Conservation (phyloP, 2,113 vertebrate species). For the Pollimyrus isidori region DNA sequence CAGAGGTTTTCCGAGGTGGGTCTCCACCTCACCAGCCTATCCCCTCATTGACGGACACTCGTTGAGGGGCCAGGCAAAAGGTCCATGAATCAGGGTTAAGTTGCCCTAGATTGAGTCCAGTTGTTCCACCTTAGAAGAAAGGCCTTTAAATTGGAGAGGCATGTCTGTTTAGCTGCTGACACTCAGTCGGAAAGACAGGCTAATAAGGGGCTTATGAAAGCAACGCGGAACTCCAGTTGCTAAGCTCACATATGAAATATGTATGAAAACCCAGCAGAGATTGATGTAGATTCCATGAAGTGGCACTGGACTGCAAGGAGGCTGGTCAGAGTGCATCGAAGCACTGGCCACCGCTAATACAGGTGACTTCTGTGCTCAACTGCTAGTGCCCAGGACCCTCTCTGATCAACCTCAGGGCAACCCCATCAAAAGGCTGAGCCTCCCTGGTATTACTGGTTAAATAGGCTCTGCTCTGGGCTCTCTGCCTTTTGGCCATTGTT, state of each 20-base stretch:
- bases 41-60: background rate
- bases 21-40: background rate
- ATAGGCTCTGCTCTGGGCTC: background rate
- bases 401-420: background rate
- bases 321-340: background rate
- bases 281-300: background rate
- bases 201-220: background rate
- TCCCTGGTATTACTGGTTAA: background rate
- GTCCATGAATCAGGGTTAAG: background rate
- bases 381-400: background rate
- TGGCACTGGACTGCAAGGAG: background rate
- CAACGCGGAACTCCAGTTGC: background rate
- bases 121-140: background rate
- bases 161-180: background rate
- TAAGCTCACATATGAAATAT: background rate
- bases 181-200: background rate
- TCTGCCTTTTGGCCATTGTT: background rate
- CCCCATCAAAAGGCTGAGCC: background rate
- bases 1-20: slow-evolving; percentile 96
- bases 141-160: background rate
- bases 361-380: background rate
- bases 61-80: too few species aligned
- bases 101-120: background rate
- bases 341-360: background rate
- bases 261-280: background rate